Evolutionary conservation across 2,113 vertebrate genomes (phyloP), one percentile per base, ranked within the genome.

Genomic region (Psittacus erithacus): DNA sequence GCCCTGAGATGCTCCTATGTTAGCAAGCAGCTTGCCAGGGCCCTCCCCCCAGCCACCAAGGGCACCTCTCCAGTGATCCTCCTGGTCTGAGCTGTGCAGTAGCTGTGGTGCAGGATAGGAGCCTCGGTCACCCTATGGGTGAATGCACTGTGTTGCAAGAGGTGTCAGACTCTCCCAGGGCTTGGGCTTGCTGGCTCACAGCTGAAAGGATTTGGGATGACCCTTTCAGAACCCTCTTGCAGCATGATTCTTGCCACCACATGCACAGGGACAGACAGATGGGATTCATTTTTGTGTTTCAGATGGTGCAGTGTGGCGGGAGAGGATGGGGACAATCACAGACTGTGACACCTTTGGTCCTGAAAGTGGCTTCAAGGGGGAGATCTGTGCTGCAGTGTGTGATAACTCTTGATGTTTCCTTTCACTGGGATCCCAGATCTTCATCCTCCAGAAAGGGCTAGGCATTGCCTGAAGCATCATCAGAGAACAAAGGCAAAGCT

Each of bases 401-500:
- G 43, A 81, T 57, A 74, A 85, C 23, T 74, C 87, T 84, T 95
- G 70, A 50, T 91, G 59, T 67, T 84, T 88, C 53, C 64, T 93
- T 89, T 96, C 5, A 24, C 86, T 88, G 75, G 78, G 39, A 73
- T 78, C 79, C 86, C 83, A 85, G 87, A 94, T 92, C 95, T 94
- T 93, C 91, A 85, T 86, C 83, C n/a, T 96, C 41, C 50, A 78
- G 63, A 95, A 96, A 75, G 91, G 84, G 64, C 69, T 95, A 95
- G 97, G 96, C 93, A 93, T 96, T 0, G 87, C 95, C 94, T 94
- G 95, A 87, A 94, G 95, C 94, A 71, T 85, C 81, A 69, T 93
- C 86, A 78, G 86, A 83, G 88, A 96, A 95, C 94, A 95, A 96
- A 94, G 89, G 55, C 88, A 91, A 96, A 96, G 90, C 90, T 95